Evolutionary conservation across 2,888 invertebrate genomes (phyloP), one percentile per base, ranked within the genome.

Genomic region (Terebella lapidaria): DNA sequence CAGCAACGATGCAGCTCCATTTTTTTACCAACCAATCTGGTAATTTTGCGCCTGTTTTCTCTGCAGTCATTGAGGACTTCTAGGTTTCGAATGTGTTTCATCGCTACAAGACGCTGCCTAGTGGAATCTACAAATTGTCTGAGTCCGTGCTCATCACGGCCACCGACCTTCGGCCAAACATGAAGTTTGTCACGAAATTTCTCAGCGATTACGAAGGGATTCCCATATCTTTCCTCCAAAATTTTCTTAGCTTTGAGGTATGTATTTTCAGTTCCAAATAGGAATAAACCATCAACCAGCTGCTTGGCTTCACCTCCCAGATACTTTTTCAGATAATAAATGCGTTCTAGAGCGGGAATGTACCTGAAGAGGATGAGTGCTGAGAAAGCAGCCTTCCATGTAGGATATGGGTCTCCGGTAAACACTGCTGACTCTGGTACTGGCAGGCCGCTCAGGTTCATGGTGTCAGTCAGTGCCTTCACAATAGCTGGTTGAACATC

Each of bases 11-110:
- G 26, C 65, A 15, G 25, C 30, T 56, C 68, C 65, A 68, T 27
- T 59, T 24, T 10, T 18, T 3, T 1, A 54, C 57, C 1, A 66
- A 25, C 59, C 62, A 64, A 3, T 65, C 60, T 28, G 67, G 65
- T 18, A 68, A 26, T 49, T 66, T 68, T 15, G 53, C 62, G 66
- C 18, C 58, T 47, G 52, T 64, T 69, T 26, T 56, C 56, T n/a
- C 47, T 15, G n/a, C 27, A 5, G 47, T 49, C 27, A 27, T 56
- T 56, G 15, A 56, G 25, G 24, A 56, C 30, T 5, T 56, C 42
- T 20, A 56, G 49, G 28, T 22, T 35, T 18, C 18, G 22, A 20
- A 53, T 56, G 15, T 49, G 24, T 45, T 18, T 1, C 59, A 57
- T 62, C 5, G 56, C 56, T 18, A 24, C 42, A 15, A 30, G n/a